Base-by-base conservation (phyloP, 1,140 invertebrate genomes). In the Sitobion miscanthi region DNA sequence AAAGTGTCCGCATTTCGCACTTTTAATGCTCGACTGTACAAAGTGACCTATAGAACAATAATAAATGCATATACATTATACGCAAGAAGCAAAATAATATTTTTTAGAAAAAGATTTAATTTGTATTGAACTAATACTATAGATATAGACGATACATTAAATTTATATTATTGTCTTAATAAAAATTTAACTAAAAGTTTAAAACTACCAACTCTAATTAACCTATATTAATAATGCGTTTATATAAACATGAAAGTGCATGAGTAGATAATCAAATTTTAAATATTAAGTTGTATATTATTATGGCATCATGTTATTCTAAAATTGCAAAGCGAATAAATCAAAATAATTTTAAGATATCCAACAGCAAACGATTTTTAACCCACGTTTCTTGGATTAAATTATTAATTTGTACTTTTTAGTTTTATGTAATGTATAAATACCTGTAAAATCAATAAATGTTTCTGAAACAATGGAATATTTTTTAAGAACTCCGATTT, bases 401-500 rank as follows among this genome's bases (percentile, higher is more conserved):
- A 77, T 77, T 35, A 77, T n/a, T 77, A 77, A 77, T 77, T 77
- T n/a, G 4, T 77, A 77, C 17, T 35, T 69, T 77, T 11, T 20
- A 77, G 20, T 54, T 54, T 54, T 21, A 35, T 77, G n/a, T 77
- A 69, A 69, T 17, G 17, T 69, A 77, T 85, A 42, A 9, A 38
- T 85, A 93, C 91, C 82, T 93, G 91, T 42, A 86, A 42, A 42
- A 93, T 93, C 47, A 93, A 54, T 42, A 93, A 57, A 85, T 93
- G 30, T 93, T 85, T 93, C 77, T 93, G 69, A 52, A 93, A 93
- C 38, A 93, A 3, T 85, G 69, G 47, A 5, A 54, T 93, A 57
- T 85, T 93, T 38, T 85, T 93, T 42, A 93, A 85, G 57, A 93
- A 93, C 23, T 93, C 91, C 8, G 91, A 93, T 45, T 85, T 93